These are phyloP conservation scores for Agrilus mali DNA, from an alignment of 2,888 invertebrate genomes.

Conservation along the genomic window DNA sequence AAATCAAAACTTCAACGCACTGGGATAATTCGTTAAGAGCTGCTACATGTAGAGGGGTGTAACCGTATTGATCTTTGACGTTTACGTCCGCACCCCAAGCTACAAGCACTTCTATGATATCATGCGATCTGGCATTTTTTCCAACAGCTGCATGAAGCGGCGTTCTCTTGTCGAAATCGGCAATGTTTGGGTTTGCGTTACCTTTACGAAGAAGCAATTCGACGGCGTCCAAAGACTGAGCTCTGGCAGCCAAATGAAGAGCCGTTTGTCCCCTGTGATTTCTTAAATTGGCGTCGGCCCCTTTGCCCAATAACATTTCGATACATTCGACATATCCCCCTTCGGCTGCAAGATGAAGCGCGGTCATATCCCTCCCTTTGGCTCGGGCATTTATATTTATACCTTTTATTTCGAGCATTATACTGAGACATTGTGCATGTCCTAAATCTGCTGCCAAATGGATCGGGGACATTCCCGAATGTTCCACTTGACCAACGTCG, in stretches of 20 bases:
- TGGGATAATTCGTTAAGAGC: slow-evolving; percentile 74
- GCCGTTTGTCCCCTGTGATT: slow-evolving; percentile 76
- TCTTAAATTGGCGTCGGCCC: slow-evolving; percentile 60
- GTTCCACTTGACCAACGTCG: slow-evolving; percentile 62
- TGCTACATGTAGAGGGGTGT: slow-evolving; percentile 74
- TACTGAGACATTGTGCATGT: slow-evolving; percentile 58
- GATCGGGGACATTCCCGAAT: slow-evolving; percentile 64
- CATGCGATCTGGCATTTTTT: slow-evolving; percentile 69
- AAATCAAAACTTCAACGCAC: slow-evolving; percentile 73
- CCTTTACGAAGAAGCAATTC: slow-evolving; percentile 62
- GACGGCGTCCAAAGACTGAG: slow-evolving; percentile 70
- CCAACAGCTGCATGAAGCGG: slow-evolving; percentile 75
- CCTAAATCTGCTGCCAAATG: slow-evolving; percentile 74
- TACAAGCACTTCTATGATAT: slow-evolving; percentile 65
- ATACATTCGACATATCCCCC: slow-evolving; percentile 76
- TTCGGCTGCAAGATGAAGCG: slow-evolving; percentile 78
- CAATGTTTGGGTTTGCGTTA: slow-evolving; percentile 64
- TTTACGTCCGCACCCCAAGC: slow-evolving; percentile 75
- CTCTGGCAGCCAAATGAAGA: slow-evolving; percentile 70
- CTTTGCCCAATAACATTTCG: slow-evolving; percentile 56
- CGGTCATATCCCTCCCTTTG: slow-evolving; percentile 62
- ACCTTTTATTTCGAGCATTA: slow-evolving; percentile 60
- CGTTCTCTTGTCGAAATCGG: slow-evolving; percentile 70
- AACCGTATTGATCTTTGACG: slow-evolving; percentile 73
- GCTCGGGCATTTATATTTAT: slow-evolving; percentile 59